Evolutionary conservation across 2,888 invertebrate genomes (phyloP).

Genomic region (Syrphus vitripennis): DNA sequence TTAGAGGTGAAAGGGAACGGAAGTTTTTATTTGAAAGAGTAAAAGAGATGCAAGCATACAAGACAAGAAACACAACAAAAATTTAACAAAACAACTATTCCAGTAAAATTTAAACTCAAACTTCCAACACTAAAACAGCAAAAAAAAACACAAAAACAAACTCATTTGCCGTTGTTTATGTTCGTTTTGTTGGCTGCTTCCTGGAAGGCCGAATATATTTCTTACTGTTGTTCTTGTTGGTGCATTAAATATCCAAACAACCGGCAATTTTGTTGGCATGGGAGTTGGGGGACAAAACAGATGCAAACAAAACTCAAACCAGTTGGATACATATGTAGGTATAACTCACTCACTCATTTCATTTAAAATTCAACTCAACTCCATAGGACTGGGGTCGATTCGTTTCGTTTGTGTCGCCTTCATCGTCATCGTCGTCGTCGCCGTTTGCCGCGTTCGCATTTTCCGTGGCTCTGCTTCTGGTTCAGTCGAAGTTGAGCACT

Average conservation of each 20-base stretch:
- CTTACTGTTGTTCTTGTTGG: neutral
- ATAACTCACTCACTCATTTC: conserved; percentile 54
- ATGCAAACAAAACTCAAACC: conserved; percentile 21
- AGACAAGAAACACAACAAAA: neutral
- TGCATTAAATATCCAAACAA: neutral
- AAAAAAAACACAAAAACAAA: conserved; percentile 60
- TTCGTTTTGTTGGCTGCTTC: neutral
- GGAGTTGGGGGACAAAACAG: conserved; percentile 9
- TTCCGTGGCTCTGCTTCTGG: conserved; percentile 72
- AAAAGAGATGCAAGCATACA: conserved; percentile 30
- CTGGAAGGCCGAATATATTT: conserved; percentile 21
- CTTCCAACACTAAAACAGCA: conserved; percentile 43
- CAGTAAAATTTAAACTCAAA: conserved; percentile 31
- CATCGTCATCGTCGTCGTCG: conserved; percentile 14
- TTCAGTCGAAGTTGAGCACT: conserved; percentile 78
- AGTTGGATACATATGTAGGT: conserved; percentile 20
- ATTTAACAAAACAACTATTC: conserved; percentile 1
- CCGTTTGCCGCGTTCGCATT: conserved; percentile 58
- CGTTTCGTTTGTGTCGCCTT: conserved; percentile 10
- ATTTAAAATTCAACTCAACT: conserved; percentile 36
- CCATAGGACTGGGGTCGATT: conserved; percentile 35
- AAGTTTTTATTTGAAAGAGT: neutral
- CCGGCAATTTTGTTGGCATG: neutral
- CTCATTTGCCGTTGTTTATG: neutral
- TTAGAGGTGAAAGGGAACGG: conserved; percentile 21